A percentile compares a stretch with the other conserved stretches of the same genome.
Conservation (phyloP, 2,888 invertebrate genomes). For the Eilema sororculum region DNA sequence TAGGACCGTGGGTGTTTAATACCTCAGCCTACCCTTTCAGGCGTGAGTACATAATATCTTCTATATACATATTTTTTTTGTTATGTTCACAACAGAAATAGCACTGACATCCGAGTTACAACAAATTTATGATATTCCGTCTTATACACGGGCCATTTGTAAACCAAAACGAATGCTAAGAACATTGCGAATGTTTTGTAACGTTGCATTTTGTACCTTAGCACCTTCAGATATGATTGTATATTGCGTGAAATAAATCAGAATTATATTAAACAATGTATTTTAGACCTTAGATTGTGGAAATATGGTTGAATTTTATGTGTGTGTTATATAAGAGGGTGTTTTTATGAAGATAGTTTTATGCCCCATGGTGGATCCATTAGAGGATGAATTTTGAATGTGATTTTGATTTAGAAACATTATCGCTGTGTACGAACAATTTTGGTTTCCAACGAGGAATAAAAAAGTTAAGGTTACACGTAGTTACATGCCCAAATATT, state of each 20-base stretch:
- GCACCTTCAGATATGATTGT: not conserved
- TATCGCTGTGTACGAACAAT: not conserved
- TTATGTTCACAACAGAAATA: not conserved
- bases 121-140: constrained; percentile 14
- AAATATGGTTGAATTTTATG: not conserved
- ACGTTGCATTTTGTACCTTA: constrained; percentile 9
- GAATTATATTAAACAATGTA: not conserved
- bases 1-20: too few species aligned
- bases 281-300: not conserved
- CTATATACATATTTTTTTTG: not conserved
- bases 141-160: constrained; percentile 31
- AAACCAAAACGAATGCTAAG: constrained; percentile 18
- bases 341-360: constrained; percentile 10
- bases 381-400: constrained; percentile 10
- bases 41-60: not conserved
- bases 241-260: not conserved
- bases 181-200: not conserved
- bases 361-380: constrained; percentile 12
- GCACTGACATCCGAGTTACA: constrained; percentile 7
- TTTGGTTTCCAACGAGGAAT: not conserved
- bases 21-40: too few species aligned
- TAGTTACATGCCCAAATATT: too few species aligned
- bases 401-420: constrained; percentile 10
- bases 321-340: constrained; percentile 6
- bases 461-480: not conserved